A percentile compares a stretch with the other conserved stretches of the same genome.
phyloP scores from a whole-genome alignment of 2,888 invertebrate genomes.

The Steinernema scapterisci region DNA sequence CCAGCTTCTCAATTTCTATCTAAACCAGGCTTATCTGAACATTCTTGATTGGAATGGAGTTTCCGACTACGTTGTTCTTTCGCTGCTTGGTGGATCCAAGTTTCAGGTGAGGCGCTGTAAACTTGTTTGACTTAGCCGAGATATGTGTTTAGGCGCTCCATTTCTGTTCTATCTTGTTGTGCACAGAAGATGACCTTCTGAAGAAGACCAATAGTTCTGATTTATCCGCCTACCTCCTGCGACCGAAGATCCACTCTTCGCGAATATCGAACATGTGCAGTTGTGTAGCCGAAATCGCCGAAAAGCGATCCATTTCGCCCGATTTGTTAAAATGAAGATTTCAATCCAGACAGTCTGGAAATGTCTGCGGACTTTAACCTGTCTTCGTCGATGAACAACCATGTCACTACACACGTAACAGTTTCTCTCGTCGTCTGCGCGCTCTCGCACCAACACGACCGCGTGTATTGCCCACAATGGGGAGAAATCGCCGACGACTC shows the following conservation, averaged over 20 bases:
- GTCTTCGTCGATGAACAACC: too few species aligned
- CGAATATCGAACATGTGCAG: neutral
- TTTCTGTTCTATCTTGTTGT: neutral
- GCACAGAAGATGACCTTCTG: neutral
- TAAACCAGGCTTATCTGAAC: slow-evolving; percentile 13
- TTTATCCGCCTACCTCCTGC: neutral
- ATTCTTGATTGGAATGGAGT: slow-evolving; percentile 2
- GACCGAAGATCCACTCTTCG: neutral
- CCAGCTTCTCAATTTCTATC: neutral
- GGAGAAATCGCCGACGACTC: neutral
- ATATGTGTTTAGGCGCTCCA: slow-evolving; percentile 1
- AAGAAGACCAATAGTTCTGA: neutral
- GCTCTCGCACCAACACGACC: neutral
- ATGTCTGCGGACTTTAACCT: too few species aligned
- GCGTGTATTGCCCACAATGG: neutral
- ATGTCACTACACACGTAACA: neutral
- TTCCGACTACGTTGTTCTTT: neutral
- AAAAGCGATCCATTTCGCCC: neutral
- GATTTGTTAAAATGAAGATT: neutral
- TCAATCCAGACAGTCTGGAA: neutral
- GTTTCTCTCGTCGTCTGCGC: slow-evolving; percentile 19
- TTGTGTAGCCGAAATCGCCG: neutral
- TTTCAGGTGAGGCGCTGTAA: slow-evolving; percentile 11
- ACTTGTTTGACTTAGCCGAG: neutral
- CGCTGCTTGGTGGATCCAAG: neutral